Evolutionary conservation across 2,888 invertebrate species (phyloP).

Genomic region (Lagria hirta): DNA sequence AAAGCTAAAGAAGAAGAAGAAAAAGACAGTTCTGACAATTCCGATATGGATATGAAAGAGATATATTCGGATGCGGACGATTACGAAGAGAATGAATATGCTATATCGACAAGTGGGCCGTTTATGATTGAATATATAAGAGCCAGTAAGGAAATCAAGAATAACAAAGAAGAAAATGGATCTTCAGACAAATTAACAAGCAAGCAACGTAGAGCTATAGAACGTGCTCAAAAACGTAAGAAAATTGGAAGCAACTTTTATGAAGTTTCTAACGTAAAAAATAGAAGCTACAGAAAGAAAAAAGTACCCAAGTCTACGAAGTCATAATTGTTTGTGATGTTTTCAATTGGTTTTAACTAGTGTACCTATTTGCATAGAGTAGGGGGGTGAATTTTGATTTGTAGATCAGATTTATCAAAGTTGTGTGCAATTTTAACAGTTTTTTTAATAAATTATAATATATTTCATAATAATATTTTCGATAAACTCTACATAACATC

Average conservation of each 20-base stretch:
- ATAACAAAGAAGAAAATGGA: conserved; percentile 32
- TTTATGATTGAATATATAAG: conserved; percentile 55
- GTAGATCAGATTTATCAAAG: no score
- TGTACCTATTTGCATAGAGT: no score
- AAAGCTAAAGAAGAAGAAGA: conserved; percentile 53
- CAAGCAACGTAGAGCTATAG: conserved; percentile 73
- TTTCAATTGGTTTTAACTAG: no score
- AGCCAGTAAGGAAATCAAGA: conserved; percentile 29
- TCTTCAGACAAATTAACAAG: conserved; percentile 63
- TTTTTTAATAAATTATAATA: neutral
- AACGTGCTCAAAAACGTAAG: conserved; percentile 73
- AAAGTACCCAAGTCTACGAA: neutral
- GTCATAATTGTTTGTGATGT: no score
- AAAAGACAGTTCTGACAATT: conserved; percentile 48
- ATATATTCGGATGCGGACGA: conserved; percentile 69
- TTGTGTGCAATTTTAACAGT: neutral
- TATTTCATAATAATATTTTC: no score
- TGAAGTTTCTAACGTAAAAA: conserved; percentile 86
- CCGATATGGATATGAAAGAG: conserved; percentile 61
- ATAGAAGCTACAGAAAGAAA: conserved; percentile 76
- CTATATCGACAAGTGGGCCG: conserved; percentile 51
- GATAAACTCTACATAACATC: no score
- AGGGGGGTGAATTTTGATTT: no score
- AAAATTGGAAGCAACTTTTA: conserved; percentile 89
- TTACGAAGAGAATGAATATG: conserved; percentile 55